A percentile compares a stretch with the other conserved stretches of the same genome.
phyloP scores from a whole-genome alignment of 2,113 vertebrate species.

The Nerophis ophidion region DNA sequence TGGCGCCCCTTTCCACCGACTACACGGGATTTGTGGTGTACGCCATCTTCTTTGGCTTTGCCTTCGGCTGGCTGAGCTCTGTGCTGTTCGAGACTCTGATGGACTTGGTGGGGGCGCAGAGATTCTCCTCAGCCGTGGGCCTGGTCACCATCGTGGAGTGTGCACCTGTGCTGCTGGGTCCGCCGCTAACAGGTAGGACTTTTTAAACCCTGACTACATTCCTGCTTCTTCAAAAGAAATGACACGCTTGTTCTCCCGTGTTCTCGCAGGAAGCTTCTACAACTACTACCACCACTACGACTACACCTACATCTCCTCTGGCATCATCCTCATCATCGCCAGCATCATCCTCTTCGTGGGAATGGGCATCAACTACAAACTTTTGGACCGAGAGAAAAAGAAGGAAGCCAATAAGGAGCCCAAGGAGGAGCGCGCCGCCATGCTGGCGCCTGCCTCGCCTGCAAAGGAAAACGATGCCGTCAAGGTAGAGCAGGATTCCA shows the following conservation, averaged over 20 bases:
- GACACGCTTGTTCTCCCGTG: too few species aligned
- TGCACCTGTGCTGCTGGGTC: slow-evolving; percentile 88
- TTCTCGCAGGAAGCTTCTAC: slow-evolving; percentile 76
- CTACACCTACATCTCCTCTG: slow-evolving; percentile 88
- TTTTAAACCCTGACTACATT: background rate
- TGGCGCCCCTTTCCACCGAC: slow-evolving; percentile 75
- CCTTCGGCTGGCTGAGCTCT: slow-evolving; percentile 92
- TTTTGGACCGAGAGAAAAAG: slow-evolving; percentile 78
- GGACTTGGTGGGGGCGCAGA: slow-evolving; percentile 89
- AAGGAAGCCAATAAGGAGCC: slow-evolving; percentile 58
- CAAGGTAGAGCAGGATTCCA: slow-evolving; percentile 59
- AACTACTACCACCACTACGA: slow-evolving; percentile 81
- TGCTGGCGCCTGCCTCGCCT: slow-evolving; percentile 39
- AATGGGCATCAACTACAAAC: slow-evolving; percentile 91
- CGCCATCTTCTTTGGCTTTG: slow-evolving; percentile 89
- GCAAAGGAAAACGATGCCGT: slow-evolving; percentile 35
- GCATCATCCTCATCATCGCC: slow-evolving; percentile 77
- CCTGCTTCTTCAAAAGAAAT: too few species aligned
- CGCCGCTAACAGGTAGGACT: slow-evolving; percentile 83
- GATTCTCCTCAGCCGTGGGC: slow-evolving; percentile 93
- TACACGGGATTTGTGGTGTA: slow-evolving; percentile 86
- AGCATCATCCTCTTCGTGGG: slow-evolving; percentile 85
- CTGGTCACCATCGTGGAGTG: slow-evolving; percentile 96
- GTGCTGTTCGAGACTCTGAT: slow-evolving; percentile 94
- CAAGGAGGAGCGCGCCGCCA: slow-evolving; percentile 69